Evolutionary conservation across 1,140 invertebrate genomes (phyloP).

Genomic region (Bicyclus anynana): DNA sequence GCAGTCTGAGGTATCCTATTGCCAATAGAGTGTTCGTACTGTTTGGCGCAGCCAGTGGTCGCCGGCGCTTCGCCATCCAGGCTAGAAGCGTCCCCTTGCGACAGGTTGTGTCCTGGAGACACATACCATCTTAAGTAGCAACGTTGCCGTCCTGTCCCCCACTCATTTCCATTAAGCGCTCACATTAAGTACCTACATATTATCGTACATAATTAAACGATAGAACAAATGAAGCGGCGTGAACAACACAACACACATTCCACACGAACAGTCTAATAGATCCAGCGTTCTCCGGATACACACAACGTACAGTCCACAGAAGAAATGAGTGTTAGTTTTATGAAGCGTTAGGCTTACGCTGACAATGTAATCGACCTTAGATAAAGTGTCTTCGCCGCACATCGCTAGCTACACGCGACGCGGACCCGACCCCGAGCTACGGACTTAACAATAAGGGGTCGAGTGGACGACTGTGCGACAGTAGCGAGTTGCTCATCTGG

Average conservation of each 20-base stretch:
- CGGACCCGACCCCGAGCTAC: constrained; percentile 64
- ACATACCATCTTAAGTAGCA: constrained; percentile 70
- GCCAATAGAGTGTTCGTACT: constrained; percentile 87
- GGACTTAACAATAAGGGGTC: constrained; percentile 60
- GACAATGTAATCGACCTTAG: constrained; percentile 73
- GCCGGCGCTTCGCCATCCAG: constrained; percentile 88
- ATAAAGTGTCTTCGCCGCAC: constrained; percentile 73
- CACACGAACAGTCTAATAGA: constrained; percentile 66
- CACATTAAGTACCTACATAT: constrained; percentile 31
- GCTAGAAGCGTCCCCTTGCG: constrained; percentile 91
- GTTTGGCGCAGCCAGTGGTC: constrained; percentile 89
- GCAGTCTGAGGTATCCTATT: constrained; percentile 80
- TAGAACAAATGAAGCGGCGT: constrained; percentile 60
- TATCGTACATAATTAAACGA: constrained; percentile 35
- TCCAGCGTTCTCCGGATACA: constrained; percentile 74
- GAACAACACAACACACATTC: constrained; percentile 72
- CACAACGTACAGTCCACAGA: constrained; percentile 67
- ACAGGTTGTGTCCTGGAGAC: constrained; percentile 92
- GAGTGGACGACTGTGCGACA: constrained; percentile 68
- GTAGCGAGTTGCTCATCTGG: constrained; percentile 74
- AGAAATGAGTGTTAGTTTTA: constrained; percentile 65
- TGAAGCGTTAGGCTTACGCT: constrained; percentile 75
- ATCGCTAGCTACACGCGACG: constrained; percentile 73
- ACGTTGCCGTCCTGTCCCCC: constrained; percentile 37
- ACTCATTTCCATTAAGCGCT: constrained; percentile 38